Base-by-base conservation (phyloP, 1,140 invertebrate species). In the Matsumurasca onukii region DNA sequence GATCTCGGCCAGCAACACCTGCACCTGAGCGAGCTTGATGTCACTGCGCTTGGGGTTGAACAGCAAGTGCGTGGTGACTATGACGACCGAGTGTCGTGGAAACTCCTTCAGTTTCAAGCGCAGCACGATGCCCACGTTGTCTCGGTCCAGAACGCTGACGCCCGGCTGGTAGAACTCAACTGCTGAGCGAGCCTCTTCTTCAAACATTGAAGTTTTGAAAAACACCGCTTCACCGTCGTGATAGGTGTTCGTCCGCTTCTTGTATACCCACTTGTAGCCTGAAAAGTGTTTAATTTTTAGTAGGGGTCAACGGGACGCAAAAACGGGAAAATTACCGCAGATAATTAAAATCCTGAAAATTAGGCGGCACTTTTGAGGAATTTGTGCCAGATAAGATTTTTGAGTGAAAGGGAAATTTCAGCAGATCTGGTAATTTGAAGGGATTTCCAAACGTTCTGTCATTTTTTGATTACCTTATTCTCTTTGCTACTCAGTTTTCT, bases 41-140 rank as follows among this genome's bases (percentile, higher is more conserved):
- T 98, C 95, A 25, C 91, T 87, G 29, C 96, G 80, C 74, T 82
- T 88, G 0, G 93, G 94, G 83, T 98, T 98, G 77, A 91, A 98
- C 3, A 98, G 80, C n/a, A 98, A 81, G 82, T 98, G 97, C 0
- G 96, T 98, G 2, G 93, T 98, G 3, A 93, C 93, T 0, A 98
- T 85, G 29, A 93, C 84, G 59, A 95, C 78, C 24, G 87, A 79
- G 3, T 78, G 80, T 0, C 77, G 59, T 1, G 81, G 82, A 59
- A 76, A 74, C 34, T 75, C 70, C 69, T 81, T 84, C 0, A 87
- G 78, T 9, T 80, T 68, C 20, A 34, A 97, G 86, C 76, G 91
- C 91, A 89, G 86, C 39, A 97, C 84, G 25, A 98, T 75, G 0
- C 86, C 95, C 48, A 98, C 87, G 80, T 98, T 98, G 72, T 96